Evolutionary conservation across 2,888 invertebrate species (phyloP).

Genomic region (Coenonympha arcania): DNA sequence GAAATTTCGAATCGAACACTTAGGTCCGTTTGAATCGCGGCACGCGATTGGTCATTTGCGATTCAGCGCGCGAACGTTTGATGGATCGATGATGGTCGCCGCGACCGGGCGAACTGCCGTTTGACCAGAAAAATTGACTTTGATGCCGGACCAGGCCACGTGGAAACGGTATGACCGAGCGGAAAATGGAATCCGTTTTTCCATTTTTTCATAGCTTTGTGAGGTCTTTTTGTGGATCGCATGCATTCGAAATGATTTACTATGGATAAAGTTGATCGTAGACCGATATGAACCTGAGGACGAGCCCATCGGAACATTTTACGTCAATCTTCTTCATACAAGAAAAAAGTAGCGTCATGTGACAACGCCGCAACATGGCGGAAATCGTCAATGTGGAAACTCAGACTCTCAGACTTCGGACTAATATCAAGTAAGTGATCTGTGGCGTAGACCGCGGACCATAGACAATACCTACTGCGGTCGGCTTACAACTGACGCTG

Average conservation of each 20-base stretch:
- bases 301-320: too few relatives aligned
- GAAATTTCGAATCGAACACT: slow-evolving; percentile 45
- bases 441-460: too few relatives aligned
- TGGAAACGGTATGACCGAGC: slow-evolving; percentile 9
- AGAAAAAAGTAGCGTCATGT: too few relatives aligned
- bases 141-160: slow-evolving; percentile 16
- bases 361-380: too few relatives aligned
- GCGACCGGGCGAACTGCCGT: slow-evolving; percentile 49
- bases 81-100: slow-evolving; percentile 64
- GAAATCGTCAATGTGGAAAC: too few relatives aligned
- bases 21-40: slow-evolving; percentile 55
- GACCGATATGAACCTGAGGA: too few relatives aligned
- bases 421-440: too few relatives aligned
- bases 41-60: slow-evolving; percentile 62
- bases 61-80: slow-evolving; percentile 64
- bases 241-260: background rate
- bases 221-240: background rate
- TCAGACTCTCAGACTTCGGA: too few relatives aligned
- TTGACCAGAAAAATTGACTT: slow-evolving; percentile 56
- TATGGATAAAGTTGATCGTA: background rate
- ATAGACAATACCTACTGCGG: too few relatives aligned
- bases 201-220: background rate
- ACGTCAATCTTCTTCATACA: too few relatives aligned
- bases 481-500: too few relatives aligned
- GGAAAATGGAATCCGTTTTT: slow-evolving; percentile 9